These are phyloP conservation scores for Arrhamphus sclerolepis DNA, from an alignment of 2,797 vertebrate genomes.

Conservation along the genomic window DNA sequence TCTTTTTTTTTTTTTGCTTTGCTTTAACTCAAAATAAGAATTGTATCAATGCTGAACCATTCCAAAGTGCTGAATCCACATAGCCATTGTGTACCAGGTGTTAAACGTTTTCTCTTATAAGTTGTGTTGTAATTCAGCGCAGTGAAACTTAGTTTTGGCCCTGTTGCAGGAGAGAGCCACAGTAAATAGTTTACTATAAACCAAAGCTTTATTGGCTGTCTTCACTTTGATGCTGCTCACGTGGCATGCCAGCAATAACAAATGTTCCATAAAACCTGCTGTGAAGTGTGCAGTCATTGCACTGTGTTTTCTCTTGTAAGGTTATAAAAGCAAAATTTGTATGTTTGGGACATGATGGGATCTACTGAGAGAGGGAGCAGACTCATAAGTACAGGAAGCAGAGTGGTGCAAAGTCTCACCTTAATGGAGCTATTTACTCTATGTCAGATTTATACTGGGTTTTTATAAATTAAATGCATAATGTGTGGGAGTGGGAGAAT, in stretches of 20 bases:
- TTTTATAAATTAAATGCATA: conserved; percentile 25
- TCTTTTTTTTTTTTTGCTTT: conserved; percentile 20
- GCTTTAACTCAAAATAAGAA: neutral
- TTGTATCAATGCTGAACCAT: conserved; percentile 21
- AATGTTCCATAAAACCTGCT: conserved; percentile 59
- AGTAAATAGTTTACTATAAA: conserved; percentile 58
- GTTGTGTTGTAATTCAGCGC: conserved; percentile 30
- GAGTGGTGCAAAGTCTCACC: conserved; percentile 28
- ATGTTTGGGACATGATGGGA: conserved; percentile 2
- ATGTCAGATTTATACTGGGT: conserved; percentile 21
- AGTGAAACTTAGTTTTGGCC: conserved; percentile 40
- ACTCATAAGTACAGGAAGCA: conserved; percentile 9
- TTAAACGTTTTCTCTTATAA: conserved; percentile 60
- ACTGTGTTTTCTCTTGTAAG: conserved; percentile 38
- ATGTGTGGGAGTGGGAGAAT: conserved; percentile 3
- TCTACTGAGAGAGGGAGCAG: neutral
- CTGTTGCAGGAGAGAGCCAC: conserved; percentile 25
- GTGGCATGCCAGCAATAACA: conserved; percentile 56
- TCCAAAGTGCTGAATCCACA: conserved; percentile 32
- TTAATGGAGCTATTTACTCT: conserved; percentile 17
- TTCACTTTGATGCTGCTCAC: conserved; percentile 59
- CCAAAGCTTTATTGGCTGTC: conserved; percentile 58
- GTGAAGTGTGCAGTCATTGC: conserved; percentile 32
- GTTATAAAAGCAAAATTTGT: conserved; percentile 38
- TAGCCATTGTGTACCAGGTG: conserved; percentile 34